A percentile compares a stretch with the other conserved stretches of the same genome.
Conservation (phyloP, 2,797 vertebrate genomes). For the Sylvilagus floridanus region DNA sequence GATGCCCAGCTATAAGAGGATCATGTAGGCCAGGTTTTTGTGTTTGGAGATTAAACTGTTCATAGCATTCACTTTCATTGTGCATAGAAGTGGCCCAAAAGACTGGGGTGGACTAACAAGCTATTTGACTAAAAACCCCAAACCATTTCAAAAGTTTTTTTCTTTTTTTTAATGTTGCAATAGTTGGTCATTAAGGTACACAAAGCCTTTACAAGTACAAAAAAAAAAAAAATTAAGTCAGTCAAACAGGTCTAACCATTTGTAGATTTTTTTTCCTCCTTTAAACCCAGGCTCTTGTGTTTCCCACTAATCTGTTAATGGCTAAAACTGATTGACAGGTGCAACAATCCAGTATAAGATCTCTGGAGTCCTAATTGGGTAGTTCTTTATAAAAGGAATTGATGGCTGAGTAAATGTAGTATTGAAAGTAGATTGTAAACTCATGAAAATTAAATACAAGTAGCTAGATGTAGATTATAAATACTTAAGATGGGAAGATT, state of each 20-base stretch:
- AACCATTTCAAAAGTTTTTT: not conserved
- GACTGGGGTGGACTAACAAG: not conserved
- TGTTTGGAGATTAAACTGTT: constrained; percentile 58
- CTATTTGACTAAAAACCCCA: constrained; percentile 30
- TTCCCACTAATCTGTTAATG: constrained; percentile 67
- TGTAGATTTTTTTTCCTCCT: not conserved
- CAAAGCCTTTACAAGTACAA: constrained; percentile 44
- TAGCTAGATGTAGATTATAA: constrained; percentile 12
- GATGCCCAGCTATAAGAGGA: constrained; percentile 15
- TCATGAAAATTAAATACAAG: constrained; percentile 33
- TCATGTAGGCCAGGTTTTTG: constrained; percentile 54
- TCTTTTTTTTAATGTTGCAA: not conserved
- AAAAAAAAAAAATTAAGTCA: not conserved
- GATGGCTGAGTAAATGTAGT: constrained; percentile 38
- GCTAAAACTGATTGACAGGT: constrained; percentile 47
- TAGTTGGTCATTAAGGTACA: constrained; percentile 19
- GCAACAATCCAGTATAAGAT: not conserved
- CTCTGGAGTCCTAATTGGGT: not conserved
- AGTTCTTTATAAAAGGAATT: constrained; percentile 43
- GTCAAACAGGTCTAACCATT: constrained; percentile 43
- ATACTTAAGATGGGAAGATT: not conserved
- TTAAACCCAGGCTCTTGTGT: constrained; percentile 23
- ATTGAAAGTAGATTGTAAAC: constrained; percentile 50
- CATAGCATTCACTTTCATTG: constrained; percentile 42
- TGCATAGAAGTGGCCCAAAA: constrained; percentile 30